phyloP scores from a whole-genome alignment of 2,888 invertebrate genomes.

The Drosophila gaucha region DNA sequence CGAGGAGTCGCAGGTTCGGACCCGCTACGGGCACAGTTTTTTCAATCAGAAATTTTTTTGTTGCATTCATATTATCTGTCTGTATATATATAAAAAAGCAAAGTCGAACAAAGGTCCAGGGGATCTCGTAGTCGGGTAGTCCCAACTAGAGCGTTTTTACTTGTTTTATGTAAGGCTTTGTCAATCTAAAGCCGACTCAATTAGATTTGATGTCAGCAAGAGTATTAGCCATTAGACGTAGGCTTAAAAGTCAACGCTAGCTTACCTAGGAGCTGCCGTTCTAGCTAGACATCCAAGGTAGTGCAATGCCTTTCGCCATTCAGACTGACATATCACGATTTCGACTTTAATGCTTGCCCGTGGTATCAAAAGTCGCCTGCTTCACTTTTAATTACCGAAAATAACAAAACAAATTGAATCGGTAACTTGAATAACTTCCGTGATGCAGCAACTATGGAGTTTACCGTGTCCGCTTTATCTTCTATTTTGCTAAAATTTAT shows the following conservation, averaged over 20 bases:
- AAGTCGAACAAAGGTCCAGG: too few relatives aligned
- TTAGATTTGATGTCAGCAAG: not conserved
- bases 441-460: not conserved
- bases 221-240: slow-evolving; percentile 7
- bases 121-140: too few relatives aligned
- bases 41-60: too few relatives aligned
- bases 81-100: too few relatives aligned
- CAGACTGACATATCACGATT: slow-evolving; percentile 52
- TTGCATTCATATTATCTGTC: too few relatives aligned
- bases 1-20: too few relatives aligned
- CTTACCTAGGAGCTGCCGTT: slow-evolving; percentile 28
- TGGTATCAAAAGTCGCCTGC: slow-evolving; percentile 21
- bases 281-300: slow-evolving; percentile 50
- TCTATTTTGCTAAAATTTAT: not conserved
- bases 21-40: too few relatives aligned
- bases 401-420: not conserved
- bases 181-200: not conserved
- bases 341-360: slow-evolving; percentile 13
- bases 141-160: too few relatives aligned
- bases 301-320: slow-evolving; percentile 44
- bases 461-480: not conserved
- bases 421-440: not conserved
- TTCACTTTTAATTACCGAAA: slow-evolving; percentile 48
- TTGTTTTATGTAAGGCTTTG: too few relatives aligned
- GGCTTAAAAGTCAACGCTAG: slow-evolving; percentile 25